Evolutionary conservation across 2,797 vertebrate species (phyloP), one percentile per base, ranked within the genome.

Genomic region (Girardinus metallicus): DNA sequence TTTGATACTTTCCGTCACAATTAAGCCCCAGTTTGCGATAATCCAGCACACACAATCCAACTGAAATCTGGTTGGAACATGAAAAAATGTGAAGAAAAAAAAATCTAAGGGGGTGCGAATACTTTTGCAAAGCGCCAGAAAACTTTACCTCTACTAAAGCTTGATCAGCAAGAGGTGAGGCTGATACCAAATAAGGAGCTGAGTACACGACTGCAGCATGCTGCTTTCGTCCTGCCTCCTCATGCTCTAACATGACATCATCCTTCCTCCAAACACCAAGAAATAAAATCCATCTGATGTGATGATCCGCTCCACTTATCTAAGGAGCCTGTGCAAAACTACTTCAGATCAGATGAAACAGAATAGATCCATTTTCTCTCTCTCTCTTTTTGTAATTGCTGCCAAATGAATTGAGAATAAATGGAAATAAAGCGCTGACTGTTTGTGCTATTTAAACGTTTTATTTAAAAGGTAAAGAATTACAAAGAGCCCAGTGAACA

Each of bases 101-200:
- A n/a, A n/a, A n/a, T n/a, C 39, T 41, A 21, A 2, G 6, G 11
- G 21, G 21, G 4, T 26, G 21, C n/a, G 5, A 70, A 43, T 70
- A n/a, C 23, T 70, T 70, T 43, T 26, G 23, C 4, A 12, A 70
- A 21, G 8, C 4, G 41, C 66, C 41, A 18, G 2, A 70, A 70
- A 70, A 43, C 66, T 21, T 64, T 10, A 15, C 6, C 60, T 36
- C 31, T 64, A 15, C 31, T 36, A 36, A 64, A 36, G 60, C 31
- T 70, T n/a, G 36, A 70, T 70, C 66, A 70, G 26, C 39, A 70
- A 43, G n/a, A 70, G 23, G 16, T 26, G 26, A 55, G 39, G 36
- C 7, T 49, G 18, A 21, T 51, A 53, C 73, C 73, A 74, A 74
- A 74, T 74, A 74, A 55, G 73, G 73, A 74, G 51, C 10, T n/a